These are phyloP conservation scores for Hoplias malabaricus DNA, from an alignment of 2,113 vertebrate species.

Conservation along the genomic window DNA sequence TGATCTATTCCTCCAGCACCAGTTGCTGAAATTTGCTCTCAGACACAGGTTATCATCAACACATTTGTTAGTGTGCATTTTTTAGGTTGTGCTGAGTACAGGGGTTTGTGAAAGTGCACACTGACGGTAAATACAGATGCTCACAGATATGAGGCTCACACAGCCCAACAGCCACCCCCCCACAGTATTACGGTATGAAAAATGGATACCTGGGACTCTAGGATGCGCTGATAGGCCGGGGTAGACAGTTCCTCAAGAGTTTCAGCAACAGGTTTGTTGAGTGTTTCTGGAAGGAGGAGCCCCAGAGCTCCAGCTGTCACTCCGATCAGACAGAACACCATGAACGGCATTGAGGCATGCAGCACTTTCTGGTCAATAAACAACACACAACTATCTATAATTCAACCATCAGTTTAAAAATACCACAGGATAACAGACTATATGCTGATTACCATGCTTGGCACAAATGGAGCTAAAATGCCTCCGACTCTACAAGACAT, in stretches of 20 bases:
- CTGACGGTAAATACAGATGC: no score
- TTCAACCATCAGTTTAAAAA: neutral
- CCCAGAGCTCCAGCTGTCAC: slow-evolving; percentile 78
- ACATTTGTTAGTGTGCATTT: no score
- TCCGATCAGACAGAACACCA: slow-evolving; percentile 81
- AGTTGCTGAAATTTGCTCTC: no score
- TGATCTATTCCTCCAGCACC: no score
- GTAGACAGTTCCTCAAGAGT: slow-evolving; percentile 76
- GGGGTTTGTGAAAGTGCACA: no score
- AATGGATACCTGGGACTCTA: slow-evolving; percentile 68
- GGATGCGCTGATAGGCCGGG: slow-evolving; percentile 62
- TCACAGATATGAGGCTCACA: no score
- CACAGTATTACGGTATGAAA: no score
- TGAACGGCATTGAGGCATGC: slow-evolving; percentile 78
- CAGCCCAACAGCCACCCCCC: no score
- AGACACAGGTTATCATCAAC: neutral
- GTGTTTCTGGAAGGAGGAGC: slow-evolving; percentile 84
- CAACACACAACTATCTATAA: slow-evolving; percentile 12
- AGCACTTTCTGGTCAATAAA: slow-evolving; percentile 70
- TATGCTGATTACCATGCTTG: slow-evolving; percentile 81
- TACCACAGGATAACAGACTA: neutral
- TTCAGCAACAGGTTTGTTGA: slow-evolving; percentile 76
- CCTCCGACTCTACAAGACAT: slow-evolving; percentile 87
- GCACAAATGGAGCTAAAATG: slow-evolving; percentile 84
- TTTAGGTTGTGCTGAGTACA: no score